phyloP scores from a whole-genome alignment of 1,140 invertebrate genomes.

The Aphis craccivora region DNA sequence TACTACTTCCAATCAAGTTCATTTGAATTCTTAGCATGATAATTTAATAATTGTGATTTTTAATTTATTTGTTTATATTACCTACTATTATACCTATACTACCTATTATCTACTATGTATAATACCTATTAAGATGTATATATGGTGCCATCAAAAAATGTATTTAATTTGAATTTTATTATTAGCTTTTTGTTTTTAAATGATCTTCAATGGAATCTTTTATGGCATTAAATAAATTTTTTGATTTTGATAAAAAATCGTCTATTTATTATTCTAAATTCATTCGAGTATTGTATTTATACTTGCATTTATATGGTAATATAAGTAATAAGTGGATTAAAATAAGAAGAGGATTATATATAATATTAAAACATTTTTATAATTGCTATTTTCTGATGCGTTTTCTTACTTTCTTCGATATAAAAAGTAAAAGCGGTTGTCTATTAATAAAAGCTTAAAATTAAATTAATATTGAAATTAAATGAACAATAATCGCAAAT shows the following conservation, averaged over 20 bases:
- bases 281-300: background rate
- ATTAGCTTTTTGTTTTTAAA: background rate
- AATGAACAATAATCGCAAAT: no score
- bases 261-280: background rate
- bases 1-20: background rate
- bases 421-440: no score
- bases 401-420: no score
- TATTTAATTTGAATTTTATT: constrained; percentile 19
- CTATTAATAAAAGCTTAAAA: no score
- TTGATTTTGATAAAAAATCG: background rate
- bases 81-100: background rate
- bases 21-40: background rate
- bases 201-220: background rate
- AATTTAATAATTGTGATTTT: background rate
- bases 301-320: background rate
- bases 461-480: no score
- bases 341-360: background rate
- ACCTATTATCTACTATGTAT: background rate
- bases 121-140: background rate
- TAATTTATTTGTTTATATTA: constrained; percentile 38
- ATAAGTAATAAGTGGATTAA: background rate
- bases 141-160: constrained; percentile 42
- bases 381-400: background rate
- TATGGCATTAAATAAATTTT: background rate
- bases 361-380: background rate